Evolutionary conservation across 2,797 vertebrate species (phyloP), one percentile per base, ranked within the genome.

Genomic region (Artibeus jamaicensis): DNA sequence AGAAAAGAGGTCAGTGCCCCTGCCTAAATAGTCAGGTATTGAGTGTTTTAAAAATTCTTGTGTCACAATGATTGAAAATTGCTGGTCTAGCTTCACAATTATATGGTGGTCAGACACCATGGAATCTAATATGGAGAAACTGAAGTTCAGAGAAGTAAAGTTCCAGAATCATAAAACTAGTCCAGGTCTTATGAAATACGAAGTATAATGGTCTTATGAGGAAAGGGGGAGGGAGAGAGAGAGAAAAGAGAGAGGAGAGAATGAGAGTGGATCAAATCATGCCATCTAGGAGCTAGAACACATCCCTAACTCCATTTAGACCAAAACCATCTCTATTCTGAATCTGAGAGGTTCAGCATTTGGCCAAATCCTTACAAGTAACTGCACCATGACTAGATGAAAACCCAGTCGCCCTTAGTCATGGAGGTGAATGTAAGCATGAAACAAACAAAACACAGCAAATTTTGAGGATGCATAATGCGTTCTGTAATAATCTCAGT

Each of bases 161-260:
- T 79, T 83, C 4, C 7, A 46, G 9, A 89, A 44, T 74, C 16
- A n/a, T 1, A 92, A 55, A 44, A 74, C 48, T 42, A 79, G 62
- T 50, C 5, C 5, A 37, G 16, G 22, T 44, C 34, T 89, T 55
- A 82, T 26, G n/a, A n/a, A n/a, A n/a, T n/a, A n/a, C n/a, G 11
- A 59, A 91, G 9, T 39, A 0, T 1, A 48, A 4, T 42, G 4
- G 0, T n/a, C n/a, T n/a, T n/a, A n/a, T n/a, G n/a, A n/a, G 16
- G 26, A 42, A 59, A 74, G n/a, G 2, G 5, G 5, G 77, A 37
- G 48, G 19, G n/a, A 7, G n/a, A 42, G 68, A 18, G 16, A 73
- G 14, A 73, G 12, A 11, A 18, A 16, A 73, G 14, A 73, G 12
- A 11, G 12, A 62, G 11, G 46, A 48, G 34, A 59, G 5, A 39